phyloP scores from a whole-genome alignment of 2,113 vertebrate genomes.

The Amphiprion ocellaris region DNA sequence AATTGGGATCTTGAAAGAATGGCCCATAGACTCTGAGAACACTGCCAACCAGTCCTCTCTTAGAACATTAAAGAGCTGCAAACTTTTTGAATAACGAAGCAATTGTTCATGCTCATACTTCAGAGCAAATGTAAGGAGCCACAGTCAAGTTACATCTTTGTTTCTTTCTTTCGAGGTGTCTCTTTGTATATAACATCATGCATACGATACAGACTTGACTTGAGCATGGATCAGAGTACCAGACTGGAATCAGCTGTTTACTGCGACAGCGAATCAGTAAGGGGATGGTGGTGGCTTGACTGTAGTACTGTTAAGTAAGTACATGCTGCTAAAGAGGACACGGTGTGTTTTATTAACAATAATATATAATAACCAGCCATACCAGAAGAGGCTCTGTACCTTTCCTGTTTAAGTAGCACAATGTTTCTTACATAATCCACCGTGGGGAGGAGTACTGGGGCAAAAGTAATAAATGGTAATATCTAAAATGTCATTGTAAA shows the following conservation, averaged over 20 bases:
- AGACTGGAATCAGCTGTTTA: slow-evolving; percentile 38
- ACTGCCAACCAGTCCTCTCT: slow-evolving; percentile 30
- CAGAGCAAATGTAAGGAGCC: slow-evolving; percentile 18
- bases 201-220: slow-evolving; percentile 11
- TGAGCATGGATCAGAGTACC: slow-evolving; percentile 37
- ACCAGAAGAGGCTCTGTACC: neutral
- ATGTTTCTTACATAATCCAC: neutral
- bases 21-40: slow-evolving; percentile 12
- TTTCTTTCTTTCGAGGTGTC: neutral
- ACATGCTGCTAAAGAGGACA: neutral
- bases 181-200: too few relatives aligned
- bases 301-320: neutral
- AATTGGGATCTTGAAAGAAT: neutral
- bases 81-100: slow-evolving; percentile 50
- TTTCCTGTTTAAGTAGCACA: neutral
- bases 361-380: neutral
- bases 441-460: neutral
- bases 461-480: neutral
- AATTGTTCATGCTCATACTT: slow-evolving; percentile 1
- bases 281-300: neutral
- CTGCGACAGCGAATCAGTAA: slow-evolving; percentile 23
- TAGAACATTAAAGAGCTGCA: slow-evolving; percentile 27
- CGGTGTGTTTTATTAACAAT: slow-evolving; percentile 5
- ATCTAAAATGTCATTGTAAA: slow-evolving; percentile 5
- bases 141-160: neutral